These are phyloP conservation scores for Nibea coibor DNA, from an alignment of 2,113 vertebrate genomes.

Conservation along the genomic window DNA sequence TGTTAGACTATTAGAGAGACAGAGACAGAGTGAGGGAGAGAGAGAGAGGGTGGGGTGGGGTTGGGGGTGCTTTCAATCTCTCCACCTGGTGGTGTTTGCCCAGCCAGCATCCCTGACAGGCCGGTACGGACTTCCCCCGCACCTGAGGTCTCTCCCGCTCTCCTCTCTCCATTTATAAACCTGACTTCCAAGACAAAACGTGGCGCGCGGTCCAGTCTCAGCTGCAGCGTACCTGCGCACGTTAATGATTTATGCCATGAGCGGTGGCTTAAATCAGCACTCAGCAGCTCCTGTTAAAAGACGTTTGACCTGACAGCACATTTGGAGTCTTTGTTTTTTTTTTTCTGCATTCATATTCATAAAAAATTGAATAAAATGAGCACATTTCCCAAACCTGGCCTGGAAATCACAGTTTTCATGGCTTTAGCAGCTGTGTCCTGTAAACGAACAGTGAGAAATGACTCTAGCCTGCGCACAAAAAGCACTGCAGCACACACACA, in stretches of 20 bases:
- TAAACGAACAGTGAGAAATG: constrained; percentile 17
- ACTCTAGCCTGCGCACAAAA: neutral
- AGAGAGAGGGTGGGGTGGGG: neutral
- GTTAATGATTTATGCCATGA: constrained; percentile 57
- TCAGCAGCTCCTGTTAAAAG: constrained; percentile 39
- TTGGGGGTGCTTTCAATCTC: constrained; percentile 9
- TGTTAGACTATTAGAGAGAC: neutral
- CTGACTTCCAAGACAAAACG: constrained; percentile 15
- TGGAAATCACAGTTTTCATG: neutral
- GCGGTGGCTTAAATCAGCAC: constrained; percentile 22
- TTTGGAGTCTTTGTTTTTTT: constrained; percentile 23
- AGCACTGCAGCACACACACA: neutral
- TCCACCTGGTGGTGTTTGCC: constrained; percentile 39
- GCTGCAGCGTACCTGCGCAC: constrained; percentile 18
- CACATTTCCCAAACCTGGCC: neutral
- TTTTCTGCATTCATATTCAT: constrained; percentile 23
- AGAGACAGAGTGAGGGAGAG: neutral
- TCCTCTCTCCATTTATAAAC: constrained; percentile 27
- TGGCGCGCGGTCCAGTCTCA: neutral
- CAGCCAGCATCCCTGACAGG: constrained; percentile 23
- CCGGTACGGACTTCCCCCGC: constrained; percentile 15
- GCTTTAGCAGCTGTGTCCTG: neutral
- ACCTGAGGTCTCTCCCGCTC: constrained; percentile 31
- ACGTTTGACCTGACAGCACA: constrained; percentile 18
- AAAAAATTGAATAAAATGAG: neutral